Conservation (phyloP, 2,797 vertebrate genomes). For the Chromis chromis region DNA sequence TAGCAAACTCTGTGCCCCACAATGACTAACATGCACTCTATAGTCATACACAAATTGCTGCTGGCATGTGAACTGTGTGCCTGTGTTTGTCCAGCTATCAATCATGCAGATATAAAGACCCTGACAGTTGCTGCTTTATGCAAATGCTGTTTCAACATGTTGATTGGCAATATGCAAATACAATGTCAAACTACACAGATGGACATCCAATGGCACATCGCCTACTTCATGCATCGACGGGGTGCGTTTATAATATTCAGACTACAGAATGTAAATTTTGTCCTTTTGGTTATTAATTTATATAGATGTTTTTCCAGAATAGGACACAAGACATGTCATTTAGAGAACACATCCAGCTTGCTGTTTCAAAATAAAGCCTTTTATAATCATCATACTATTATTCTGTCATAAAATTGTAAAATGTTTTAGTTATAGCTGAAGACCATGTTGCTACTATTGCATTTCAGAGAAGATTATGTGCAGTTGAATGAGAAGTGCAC, state of each 20-base stretch:
- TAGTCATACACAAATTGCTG: background rate
- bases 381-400: background rate
- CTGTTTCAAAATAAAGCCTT: background rate
- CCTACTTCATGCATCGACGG: background rate
- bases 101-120: slow-evolving; percentile 2
- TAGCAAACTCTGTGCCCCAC: background rate
- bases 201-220: background rate
- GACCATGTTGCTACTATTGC: background rate
- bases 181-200: background rate
- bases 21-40: background rate
- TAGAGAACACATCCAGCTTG: background rate
- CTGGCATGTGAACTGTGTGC: background rate
- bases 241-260: background rate
- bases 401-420: background rate
- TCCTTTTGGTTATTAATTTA: background rate
- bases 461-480: background rate
- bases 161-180: slow-evolving; percentile 22
- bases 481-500: background rate
- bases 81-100: slow-evolving; percentile 1
- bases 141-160: slow-evolving; percentile 16
- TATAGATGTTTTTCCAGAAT: background rate
- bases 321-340: background rate
- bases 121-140: slow-evolving; percentile 11
- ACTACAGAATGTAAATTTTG: background rate
- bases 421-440: background rate